phyloP scores from a whole-genome alignment of 2,888 invertebrate species.

The Alloscopus bannaensis region DNA sequence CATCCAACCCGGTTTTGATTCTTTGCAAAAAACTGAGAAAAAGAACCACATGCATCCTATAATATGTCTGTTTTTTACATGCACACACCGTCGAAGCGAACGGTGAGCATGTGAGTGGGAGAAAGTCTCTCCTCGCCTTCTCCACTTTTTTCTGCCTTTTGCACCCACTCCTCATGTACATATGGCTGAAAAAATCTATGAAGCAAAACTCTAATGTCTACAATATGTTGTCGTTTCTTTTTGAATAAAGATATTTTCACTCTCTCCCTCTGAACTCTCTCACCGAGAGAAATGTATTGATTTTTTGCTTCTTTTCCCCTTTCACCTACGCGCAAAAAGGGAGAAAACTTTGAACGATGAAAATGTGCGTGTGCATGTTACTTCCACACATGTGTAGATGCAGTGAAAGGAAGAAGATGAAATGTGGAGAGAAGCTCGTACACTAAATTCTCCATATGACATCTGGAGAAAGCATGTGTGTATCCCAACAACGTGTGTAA shows the following conservation, averaged over 20 bases:
- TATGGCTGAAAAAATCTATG: no score
- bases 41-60: no score
- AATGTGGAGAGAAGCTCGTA: background rate
- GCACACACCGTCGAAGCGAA: no score
- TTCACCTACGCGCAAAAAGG: conserved; percentile 16
- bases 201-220: no score
- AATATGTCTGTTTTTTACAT: no score
- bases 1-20: no score
- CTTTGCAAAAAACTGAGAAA: no score
- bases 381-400: background rate
- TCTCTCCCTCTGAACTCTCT: background rate
- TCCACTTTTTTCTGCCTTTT: no score
- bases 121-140: no score
- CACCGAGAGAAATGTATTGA: conserved; percentile 36
- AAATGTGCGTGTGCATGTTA: background rate
- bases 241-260: conserved; percentile 18
- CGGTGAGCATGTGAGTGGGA: no score
- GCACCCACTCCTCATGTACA: no score
- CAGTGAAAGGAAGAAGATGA: background rate
- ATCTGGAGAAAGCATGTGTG: background rate
- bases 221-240: conserved; percentile 10
- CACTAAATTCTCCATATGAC: background rate
- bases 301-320: conserved; percentile 26
- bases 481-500: background rate
- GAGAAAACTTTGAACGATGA: background rate